These are phyloP conservation scores for Podarcis lilfordi DNA, from an alignment of 2,797 vertebrate species.

Conservation along the genomic window DNA sequence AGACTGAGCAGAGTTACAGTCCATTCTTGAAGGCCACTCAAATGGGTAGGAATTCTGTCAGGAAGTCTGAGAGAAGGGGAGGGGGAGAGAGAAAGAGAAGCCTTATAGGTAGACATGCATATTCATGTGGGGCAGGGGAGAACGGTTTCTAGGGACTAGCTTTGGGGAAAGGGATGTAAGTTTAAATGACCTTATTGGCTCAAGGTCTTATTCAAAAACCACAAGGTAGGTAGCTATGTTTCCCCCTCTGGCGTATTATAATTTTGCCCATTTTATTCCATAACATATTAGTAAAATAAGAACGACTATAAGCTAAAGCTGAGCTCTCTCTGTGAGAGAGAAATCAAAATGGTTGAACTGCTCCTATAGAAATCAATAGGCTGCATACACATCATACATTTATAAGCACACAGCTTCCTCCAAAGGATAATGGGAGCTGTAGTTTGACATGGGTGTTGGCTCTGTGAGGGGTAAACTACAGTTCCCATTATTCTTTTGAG, in stretches of 20 bases:
- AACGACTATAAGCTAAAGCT: neutral
- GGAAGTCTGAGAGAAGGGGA: neutral
- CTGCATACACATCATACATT: neutral
- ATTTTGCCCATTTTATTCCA: neutral
- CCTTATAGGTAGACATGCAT: conserved; percentile 36
- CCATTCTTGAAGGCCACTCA: conserved; percentile 1
- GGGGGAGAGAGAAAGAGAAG: neutral
- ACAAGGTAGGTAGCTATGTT: neutral
- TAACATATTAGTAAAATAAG: neutral
- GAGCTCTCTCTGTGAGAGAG: too few species aligned
- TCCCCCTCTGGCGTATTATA: neutral
- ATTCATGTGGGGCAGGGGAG: conserved; percentile 49
- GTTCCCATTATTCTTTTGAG: too few species aligned
- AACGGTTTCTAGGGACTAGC: neutral
- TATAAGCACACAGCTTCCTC: too few species aligned
- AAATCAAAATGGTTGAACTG: neutral
- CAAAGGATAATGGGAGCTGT: too few species aligned
- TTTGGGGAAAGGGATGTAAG: neutral
- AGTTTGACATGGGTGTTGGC: too few species aligned
- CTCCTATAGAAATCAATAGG: neutral
- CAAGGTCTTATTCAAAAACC: too few species aligned
- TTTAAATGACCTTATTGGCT: neutral
- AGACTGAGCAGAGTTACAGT: neutral
- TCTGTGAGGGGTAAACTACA: too few species aligned
- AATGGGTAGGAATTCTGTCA: neutral